Base-by-base conservation (phyloP, 2,888 invertebrate species). In the Drosophila anomalata region DNA sequence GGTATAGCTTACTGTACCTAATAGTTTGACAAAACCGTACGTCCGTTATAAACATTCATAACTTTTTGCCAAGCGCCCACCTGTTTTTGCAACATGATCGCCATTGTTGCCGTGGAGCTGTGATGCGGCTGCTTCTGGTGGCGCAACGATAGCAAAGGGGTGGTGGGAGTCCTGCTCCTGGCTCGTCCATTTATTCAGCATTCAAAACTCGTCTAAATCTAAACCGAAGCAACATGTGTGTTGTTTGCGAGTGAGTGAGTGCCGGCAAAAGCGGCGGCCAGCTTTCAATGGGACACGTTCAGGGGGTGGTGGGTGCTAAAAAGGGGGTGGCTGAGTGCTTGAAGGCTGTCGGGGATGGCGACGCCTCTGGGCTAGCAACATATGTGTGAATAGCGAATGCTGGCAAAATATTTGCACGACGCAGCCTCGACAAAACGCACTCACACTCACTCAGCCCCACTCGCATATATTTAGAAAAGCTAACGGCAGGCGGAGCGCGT, bases 221-320 rank as follows among this genome's bases (percentile, higher is more conserved):
- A 81, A 85, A 87, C 31, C 75, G 86, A 83, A 79, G 88, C 86
- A 83, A 83, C 88, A 83, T 83, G 82, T 83, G 88, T 87, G 83
- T 72, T 76, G 57, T 85, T 73, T 76, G 67, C 85, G 71, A 83
- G 62, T 60, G 66, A 65, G 65, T 63, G 63, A 63, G 74, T 77
- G 76, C 87, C 85, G 81, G 85, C 85, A 81, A 74, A 50, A 74
- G 62, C 60, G 67, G 51, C 71, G 65, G 75, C 77, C 70, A 77
- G 71, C 87, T 66, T 71, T 77, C 76, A 79, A 83, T 80, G 76
- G 71, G 74, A 82, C 83, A 82, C 72, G 80, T 80, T 78, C 50
- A 36, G 20, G 11, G 29, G 53, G 29, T 47, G 52, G 39, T 29
- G 41, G 48, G 41, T 42, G 41, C 9, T 42, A 8, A 17, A 42